These are phyloP conservation scores for Rhea pennata DNA, from an alignment of 2,113 vertebrate species.

Conservation along the genomic window DNA sequence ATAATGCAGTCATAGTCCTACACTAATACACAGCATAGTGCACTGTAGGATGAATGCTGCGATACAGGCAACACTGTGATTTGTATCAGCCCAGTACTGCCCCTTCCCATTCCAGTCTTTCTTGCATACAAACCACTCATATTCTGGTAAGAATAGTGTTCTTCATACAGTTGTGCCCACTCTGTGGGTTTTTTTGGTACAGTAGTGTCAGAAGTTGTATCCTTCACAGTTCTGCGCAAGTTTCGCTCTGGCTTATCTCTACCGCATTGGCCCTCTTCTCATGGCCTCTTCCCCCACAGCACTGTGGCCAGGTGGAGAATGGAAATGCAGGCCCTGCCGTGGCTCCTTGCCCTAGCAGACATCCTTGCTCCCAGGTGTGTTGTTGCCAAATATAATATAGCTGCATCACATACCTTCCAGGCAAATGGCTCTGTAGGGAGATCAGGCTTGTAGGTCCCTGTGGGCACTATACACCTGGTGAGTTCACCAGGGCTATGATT, in stretches of 20 bases:
- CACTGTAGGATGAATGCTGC: not conserved
- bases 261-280: not conserved
- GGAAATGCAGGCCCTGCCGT: not conserved
- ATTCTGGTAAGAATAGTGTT: not conserved
- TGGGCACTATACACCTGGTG: accelerated
- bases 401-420: accelerated
- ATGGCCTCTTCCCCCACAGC: not conserved
- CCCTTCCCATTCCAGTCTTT: not conserved
- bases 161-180: not conserved
- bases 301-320: not conserved
- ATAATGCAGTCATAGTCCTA: not conserved
- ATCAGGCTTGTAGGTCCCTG: not conserved
- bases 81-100: not conserved
- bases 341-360: not conserved
- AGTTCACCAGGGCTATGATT: not conserved
- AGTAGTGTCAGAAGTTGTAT: not conserved
- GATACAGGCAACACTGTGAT: not conserved
- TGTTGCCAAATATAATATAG: not conserved
- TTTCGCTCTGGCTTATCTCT: not conserved
- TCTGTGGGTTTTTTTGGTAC: not conserved
- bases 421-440: not conserved
- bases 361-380: not conserved
- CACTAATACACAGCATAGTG: not conserved
- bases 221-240: not conserved
- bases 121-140: not conserved